Base-by-base conservation (phyloP, 2,113 vertebrate species). In the Tychaedon coryphoeus region DNA sequence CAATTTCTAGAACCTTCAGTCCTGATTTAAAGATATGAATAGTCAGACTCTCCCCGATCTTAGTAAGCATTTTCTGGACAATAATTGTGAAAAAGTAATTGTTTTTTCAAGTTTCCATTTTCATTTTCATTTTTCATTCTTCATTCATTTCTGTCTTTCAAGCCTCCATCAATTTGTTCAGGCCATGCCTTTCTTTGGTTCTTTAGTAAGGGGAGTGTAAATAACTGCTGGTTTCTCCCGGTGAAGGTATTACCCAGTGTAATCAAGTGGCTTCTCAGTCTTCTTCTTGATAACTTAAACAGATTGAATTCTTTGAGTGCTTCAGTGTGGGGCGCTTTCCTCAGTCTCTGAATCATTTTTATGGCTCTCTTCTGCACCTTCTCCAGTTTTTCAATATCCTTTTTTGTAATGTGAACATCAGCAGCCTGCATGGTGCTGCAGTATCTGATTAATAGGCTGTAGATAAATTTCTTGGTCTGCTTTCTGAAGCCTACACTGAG, bases 321-420 rank as follows among this genome's bases (percentile, higher is more conserved):
- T 92, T 91, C 64, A 91, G 73, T 29, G 57, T 67, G 90, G 70
- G 83, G 48, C 0, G 1, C 45, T 95, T 92, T 95, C 80, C 89
- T 11, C 94, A 95, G 93, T 34, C 86, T 84, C 89, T 95, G 89
- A 96, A 96, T 95, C 92, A 96, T 85, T 95, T 97, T 97, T 95
- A 96, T 1, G 0, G 48, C 65, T 84, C 83, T 93, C 92, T 95
- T 95, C 91, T 88, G 42, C 95, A 97, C 95, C 93, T 97, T 95
- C 96, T 96, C 91, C 80, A 95, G 95, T 95, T 97, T 95, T 97
- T 80, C 92, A 95, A 94, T 96, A 96, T 94, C 86, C 92, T 90
- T 92, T 83, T 90, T 80, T 83, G 66, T 80, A 94, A 94, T 25
- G 64, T 60, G 91, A 88, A 70, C 86, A 86, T 96, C 92, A 94